Evolutionary conservation across 2,888 invertebrate genomes (phyloP).

Genomic region (Disparrhopalites patrizii): DNA sequence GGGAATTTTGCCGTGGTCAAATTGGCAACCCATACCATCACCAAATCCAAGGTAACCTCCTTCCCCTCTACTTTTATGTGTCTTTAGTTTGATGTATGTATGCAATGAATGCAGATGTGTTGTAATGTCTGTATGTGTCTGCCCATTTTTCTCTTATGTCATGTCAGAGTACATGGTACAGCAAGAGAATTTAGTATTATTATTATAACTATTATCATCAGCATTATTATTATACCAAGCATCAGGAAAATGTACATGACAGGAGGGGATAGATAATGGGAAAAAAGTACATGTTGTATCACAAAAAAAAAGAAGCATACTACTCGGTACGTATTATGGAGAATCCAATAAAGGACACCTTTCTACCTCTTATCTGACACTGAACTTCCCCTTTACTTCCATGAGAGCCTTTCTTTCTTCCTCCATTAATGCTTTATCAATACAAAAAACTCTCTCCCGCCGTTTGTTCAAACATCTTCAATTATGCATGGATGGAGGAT

Average conservation of each 20-base stretch:
- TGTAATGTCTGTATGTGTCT: background rate
- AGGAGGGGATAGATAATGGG: background rate
- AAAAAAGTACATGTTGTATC: too few relatives aligned
- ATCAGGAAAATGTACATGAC: too few relatives aligned
- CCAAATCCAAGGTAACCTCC: conserved; percentile 86
- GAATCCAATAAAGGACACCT: background rate
- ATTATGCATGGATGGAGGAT: too few relatives aligned
- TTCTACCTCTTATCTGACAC: conserved; percentile 15
- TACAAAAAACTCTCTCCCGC: too few relatives aligned
- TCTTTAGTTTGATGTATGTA: background rate
- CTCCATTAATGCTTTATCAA: too few relatives aligned
- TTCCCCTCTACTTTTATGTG: background rate
- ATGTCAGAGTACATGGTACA: background rate
- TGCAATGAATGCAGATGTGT: background rate
- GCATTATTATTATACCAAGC: too few relatives aligned
- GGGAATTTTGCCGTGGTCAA: conserved; percentile 99
- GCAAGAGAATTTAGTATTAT: background rate
- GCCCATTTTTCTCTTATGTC: background rate
- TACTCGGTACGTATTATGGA: background rate
- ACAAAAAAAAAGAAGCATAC: background rate
- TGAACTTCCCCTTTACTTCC: conserved; percentile 19
- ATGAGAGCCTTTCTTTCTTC: too few relatives aligned
- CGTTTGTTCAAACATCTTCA: too few relatives aligned
- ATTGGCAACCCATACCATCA: conserved; percentile 95
- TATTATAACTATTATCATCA: too few relatives aligned